These are phyloP conservation scores for Amazona guildingii DNA, from an alignment of 2,113 vertebrate genomes.

Conservation along the genomic window DNA sequence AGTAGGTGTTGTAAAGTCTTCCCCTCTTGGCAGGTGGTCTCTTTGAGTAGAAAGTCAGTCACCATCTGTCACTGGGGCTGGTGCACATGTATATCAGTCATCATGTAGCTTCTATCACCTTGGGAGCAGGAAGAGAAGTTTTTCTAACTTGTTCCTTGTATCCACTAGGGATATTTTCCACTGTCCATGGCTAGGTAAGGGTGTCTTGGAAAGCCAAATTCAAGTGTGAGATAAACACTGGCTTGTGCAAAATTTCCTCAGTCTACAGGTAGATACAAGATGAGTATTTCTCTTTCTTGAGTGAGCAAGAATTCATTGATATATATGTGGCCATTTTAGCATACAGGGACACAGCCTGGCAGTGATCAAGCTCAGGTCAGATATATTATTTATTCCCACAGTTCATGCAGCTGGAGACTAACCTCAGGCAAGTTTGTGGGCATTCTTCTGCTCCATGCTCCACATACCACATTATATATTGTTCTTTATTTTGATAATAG, in stretches of 20 bases:
- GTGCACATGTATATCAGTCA: not conserved
- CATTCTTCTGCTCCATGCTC: not conserved
- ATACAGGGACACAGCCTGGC: not conserved
- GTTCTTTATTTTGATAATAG: not conserved
- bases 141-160: not conserved
- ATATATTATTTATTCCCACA: not conserved
- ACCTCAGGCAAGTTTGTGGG: not conserved
- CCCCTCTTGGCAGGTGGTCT: too few species aligned
- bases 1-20: not conserved
- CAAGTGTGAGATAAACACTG: rapidly evolving
- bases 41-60: not conserved
- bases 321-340: not conserved
- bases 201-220: not conserved
- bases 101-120: not conserved
- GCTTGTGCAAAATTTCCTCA: not conserved
- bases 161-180: not conserved
- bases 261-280: rapidly evolving
- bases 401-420: not conserved
- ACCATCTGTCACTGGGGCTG: too few species aligned
- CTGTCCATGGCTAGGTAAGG: not conserved
- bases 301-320: not conserved
- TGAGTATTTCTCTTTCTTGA: not conserved
- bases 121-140: not conserved
- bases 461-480: not conserved
- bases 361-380: not conserved